Evolutionary conservation across 2,113 vertebrate genomes (phyloP).

Genomic region (Chaetops frenatus): DNA sequence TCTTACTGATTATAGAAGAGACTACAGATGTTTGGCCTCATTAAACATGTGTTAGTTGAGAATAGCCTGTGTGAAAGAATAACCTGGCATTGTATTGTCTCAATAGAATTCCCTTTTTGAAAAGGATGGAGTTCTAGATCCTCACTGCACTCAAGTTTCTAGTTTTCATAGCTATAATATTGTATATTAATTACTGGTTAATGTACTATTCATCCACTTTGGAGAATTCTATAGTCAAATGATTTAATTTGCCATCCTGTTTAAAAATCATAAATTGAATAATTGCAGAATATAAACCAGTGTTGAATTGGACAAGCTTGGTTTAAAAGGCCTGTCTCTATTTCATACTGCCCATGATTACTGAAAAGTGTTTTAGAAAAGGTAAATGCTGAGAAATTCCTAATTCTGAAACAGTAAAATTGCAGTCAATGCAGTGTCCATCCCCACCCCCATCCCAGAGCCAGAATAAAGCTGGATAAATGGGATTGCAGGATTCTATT

Average conservation of each 20-base stretch:
- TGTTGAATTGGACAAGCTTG: neutral
- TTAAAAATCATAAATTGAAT: conserved; percentile 4
- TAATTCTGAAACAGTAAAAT: neutral
- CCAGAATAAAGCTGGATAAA: neutral
- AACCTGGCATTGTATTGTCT: neutral
- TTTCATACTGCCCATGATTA: neutral
- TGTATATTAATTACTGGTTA: neutral
- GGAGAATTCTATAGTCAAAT: conserved; percentile 10
- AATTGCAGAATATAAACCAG: neutral
- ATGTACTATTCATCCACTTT: neutral
- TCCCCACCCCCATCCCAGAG: neutral
- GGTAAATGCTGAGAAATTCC: neutral
- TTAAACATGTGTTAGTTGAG: conserved; percentile 8
- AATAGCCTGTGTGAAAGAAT: neutral
- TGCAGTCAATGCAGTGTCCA: neutral
- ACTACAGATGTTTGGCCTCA: neutral
- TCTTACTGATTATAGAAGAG: neutral
- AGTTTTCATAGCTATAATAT: neutral
- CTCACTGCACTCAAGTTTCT: neutral
- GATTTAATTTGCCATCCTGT: neutral
- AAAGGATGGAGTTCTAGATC: conserved; percentile 3
- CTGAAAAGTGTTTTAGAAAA: neutral
- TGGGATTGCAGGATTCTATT: neutral
- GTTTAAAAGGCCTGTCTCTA: neutral
- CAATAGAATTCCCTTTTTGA: neutral